A percentile compares a stretch with the other conserved stretches of the same genome.
Evolutionary conservation across 2,888 invertebrate genomes (phyloP).

Genomic region (Rhamphomyia laevipes): DNA sequence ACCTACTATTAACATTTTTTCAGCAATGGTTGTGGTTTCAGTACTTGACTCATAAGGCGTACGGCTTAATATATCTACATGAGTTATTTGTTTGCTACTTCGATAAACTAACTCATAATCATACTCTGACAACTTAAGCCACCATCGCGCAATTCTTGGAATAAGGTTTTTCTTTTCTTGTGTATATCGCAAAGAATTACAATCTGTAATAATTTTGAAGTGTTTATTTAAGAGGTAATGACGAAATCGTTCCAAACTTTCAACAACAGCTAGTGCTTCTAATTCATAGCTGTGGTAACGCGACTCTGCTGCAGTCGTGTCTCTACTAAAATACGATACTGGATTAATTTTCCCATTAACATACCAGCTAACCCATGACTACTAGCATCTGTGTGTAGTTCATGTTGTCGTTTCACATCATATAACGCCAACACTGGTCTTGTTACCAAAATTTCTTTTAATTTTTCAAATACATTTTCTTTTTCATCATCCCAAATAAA

Average conservation of each 20-base stretch:
- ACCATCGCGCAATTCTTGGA: constrained; percentile 6
- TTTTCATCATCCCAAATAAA: neutral
- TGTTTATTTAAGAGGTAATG: neutral
- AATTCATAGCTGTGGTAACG: constrained; percentile 2
- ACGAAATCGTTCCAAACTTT: constrained; percentile 1
- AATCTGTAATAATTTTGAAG: constrained; percentile 5
- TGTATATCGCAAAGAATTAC: neutral
- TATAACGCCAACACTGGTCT: neutral
- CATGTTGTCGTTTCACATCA: neutral
- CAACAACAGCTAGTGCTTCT: constrained; percentile 2
- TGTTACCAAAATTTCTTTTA: neutral
- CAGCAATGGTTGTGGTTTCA: neutral
- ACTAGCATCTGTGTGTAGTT: constrained; percentile 5
- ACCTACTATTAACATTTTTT: constrained; percentile 3
- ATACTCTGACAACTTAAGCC: constrained; percentile 1
- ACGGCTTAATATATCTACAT: neutral
- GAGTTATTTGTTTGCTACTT: neutral
- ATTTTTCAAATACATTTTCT: neutral
- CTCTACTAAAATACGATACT: constrained; percentile 4
- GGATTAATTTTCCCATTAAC: neutral
- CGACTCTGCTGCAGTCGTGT: neutral
- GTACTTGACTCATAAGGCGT: neutral
- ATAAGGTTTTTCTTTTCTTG: constrained; percentile 1
- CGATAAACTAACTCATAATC: neutral
- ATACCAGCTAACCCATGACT: constrained; percentile 2